phyloP scores from a whole-genome alignment of 1,140 invertebrate species.

The Zaprionus camerounensis region DNA sequence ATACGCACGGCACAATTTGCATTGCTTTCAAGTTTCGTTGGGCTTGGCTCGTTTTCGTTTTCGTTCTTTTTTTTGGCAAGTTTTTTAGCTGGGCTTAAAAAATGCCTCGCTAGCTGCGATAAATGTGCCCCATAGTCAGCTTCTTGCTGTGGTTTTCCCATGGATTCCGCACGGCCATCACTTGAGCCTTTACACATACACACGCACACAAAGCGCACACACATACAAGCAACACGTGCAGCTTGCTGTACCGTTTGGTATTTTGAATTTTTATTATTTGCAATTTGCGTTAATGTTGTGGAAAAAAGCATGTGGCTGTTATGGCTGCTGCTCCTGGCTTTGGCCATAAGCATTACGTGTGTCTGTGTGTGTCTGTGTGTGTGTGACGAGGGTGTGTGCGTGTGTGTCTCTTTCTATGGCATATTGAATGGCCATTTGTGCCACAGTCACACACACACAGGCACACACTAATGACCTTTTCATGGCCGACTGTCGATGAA shows the following conservation, averaged over 20 bases:
- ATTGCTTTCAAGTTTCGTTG: constrained; percentile 25
- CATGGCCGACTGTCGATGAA: constrained; percentile 77
- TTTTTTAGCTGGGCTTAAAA: constrained; percentile 71
- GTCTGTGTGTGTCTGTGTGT: constrained; percentile 28
- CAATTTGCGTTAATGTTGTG: constrained; percentile 83
- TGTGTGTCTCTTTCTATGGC: constrained; percentile 49
- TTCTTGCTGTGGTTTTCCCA: constrained; percentile 67
- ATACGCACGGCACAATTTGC: constrained; percentile 36
- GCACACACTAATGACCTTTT: constrained; percentile 77
- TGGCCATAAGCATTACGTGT: constrained; percentile 53
- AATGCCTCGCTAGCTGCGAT: constrained; percentile 73
- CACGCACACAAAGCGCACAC: constrained; percentile 10
- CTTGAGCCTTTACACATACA: constrained; percentile 24
- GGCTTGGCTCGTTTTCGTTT: constrained; percentile 17
- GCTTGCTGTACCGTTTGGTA: constrained; percentile 75
- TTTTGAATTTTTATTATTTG: constrained; percentile 83
- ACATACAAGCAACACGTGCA: constrained; percentile 68
- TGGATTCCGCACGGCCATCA: constrained; percentile 44
- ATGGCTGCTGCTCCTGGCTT: constrained; percentile 78
- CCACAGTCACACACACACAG: constrained; percentile 48
- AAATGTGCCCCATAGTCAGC: constrained; percentile 70
- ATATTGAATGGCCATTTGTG: constrained; percentile 82
- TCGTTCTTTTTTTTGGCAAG: constrained; percentile 15
- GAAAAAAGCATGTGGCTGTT: constrained; percentile 82
- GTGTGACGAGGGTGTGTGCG: constrained; percentile 10